Base-by-base conservation (phyloP, 2,797 vertebrate genomes). In the Crenichthys baileyi region DNA sequence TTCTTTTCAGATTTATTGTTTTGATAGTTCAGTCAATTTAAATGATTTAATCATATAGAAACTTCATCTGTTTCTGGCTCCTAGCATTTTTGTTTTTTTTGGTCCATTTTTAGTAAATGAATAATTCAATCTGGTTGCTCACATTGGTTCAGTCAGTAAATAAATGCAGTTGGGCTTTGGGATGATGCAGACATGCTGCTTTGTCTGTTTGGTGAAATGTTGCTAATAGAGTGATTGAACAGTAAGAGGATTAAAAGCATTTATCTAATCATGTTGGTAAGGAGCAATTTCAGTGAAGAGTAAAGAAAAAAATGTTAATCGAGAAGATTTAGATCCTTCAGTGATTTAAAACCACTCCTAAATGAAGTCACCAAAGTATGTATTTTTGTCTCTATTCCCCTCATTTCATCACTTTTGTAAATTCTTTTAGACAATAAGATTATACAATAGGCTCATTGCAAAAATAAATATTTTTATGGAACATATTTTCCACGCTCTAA, bases 201-300 rank as follows among this genome's bases (percentile, higher is more conserved):
- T 39, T 75, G 44, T 75, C 58, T 75, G 20, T 24, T 46, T 48
- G 73, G 56, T 61, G 44, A 75, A 61, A 61, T 48, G 58, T 75
- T 75, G 26, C 11, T 29, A 61, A 29, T 63, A 48, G 2, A 41
- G 26, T 75, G 58, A 63, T 63, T 75, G 31, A 39, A 75, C 20
- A 65, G 1, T 63, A 50, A 36, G 44, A 46, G 72, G 55, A 44
- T 39, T 7, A 60, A 73, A 58, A 41, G 41, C 26, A 8, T n/a
- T 26, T 15, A 44, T 41, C n/a, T 41, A 48, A 73, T 15, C 8
- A 50, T 63, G 41, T 6, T 48, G 29, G 29, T 50, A 41, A 65
- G 44, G 46, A 36, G 6, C 26, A 46, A 74, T 60, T 31, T 22
- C 63, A 63, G 58, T 31, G 36, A 75, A 20, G n/a, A 63, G 44